Conservation (phyloP, 1,140 invertebrate genomes). For the Physella acuta region DNA sequence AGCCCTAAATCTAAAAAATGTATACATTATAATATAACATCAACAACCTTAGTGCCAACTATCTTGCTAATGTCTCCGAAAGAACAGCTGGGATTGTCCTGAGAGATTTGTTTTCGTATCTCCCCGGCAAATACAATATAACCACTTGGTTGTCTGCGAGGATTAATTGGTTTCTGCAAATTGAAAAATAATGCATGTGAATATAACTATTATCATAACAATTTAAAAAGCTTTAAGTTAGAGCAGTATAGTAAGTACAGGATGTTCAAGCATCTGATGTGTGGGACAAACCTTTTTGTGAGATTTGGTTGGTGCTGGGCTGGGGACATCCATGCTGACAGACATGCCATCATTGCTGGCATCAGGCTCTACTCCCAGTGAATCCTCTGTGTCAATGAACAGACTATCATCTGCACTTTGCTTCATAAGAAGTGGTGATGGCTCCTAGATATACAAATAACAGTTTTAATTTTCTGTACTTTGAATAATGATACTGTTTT, state of each 20-base stretch:
- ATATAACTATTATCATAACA: too few relatives aligned
- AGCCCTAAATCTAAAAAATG: too few relatives aligned
- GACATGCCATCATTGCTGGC: slow-evolving; percentile 35
- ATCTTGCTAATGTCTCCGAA: slow-evolving; percentile 98
- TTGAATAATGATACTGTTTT: too few relatives aligned
- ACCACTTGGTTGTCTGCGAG: slow-evolving; percentile 77
- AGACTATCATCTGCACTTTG: slow-evolving; percentile 48
- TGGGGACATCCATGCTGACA: slow-evolving; percentile 35
- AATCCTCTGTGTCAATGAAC: slow-evolving; percentile 39
- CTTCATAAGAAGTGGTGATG: slow-evolving; percentile 63
- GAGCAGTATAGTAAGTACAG: too few relatives aligned
- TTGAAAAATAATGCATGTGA: background rate
- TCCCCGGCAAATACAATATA: slow-evolving; percentile 99
- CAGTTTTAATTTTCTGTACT: too few relatives aligned
- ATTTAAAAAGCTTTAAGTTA: too few relatives aligned
- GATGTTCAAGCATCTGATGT: too few relatives aligned
- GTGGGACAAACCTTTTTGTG: slow-evolving; percentile 35
- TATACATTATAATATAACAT: too few relatives aligned
- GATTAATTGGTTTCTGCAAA: slow-evolving; percentile 27
- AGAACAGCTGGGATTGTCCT: slow-evolving; percentile 88
- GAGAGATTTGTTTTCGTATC: slow-evolving; percentile 81
- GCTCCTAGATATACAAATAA: slow-evolving; percentile 60
- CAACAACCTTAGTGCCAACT: slow-evolving; percentile 90
- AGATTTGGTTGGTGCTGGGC: slow-evolving; percentile 38
- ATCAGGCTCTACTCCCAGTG: slow-evolving; percentile 34